Base-by-base conservation (phyloP, 1,140 invertebrate genomes). In the Eumaeus atala region DNA sequence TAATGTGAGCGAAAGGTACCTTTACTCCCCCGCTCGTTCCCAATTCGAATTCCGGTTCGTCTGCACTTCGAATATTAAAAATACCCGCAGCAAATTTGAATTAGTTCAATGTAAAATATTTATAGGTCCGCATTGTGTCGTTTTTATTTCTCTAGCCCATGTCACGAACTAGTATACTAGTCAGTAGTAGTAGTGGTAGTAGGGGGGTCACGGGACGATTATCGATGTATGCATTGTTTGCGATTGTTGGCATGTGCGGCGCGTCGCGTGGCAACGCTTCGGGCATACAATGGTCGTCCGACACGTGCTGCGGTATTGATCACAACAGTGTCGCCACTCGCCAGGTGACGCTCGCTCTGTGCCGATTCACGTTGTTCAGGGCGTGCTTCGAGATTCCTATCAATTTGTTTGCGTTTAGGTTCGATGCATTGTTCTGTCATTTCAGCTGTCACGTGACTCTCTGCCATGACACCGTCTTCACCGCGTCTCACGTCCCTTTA, bases 241-340 rank as follows among this genome's bases (percentile, higher is more conserved):
- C 68, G 59, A 66, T 64, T 62, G 70, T 84, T 75, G 67, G 70
- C 79, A 84, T 84, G 77, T 79, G 72, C 66, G 67, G 64, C 74
- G 64, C 74, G 76, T 84, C 65, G 42, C 65, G 53, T 54, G 59
- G 56, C 63, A 62, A 67, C 72, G 69, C 74, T 74, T 74, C 76
- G 68, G 56, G 76, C 73, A 80, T 77, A 83, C 77, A 83, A 83
- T 83, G 67, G 76, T 67, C 64, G 58, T 59, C 64, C 60, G 74
- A 76, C 79, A 82, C 79, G 82, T 78, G 82, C 82, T 80, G n/a
- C n/a, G n/a, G 65, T 65, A 76, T 79, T 73, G 76, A 77, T 78
- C 69, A 61, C 50, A 47, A 1, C 17, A 33, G 35, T 21, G 37
- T 33, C 34, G 51, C 21, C 40, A 7, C 51, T 37, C n/a, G 36